These are phyloP conservation scores for Odontocerum albicorne DNA, from an alignment of 2,888 invertebrate genomes.

Conservation along the genomic window DNA sequence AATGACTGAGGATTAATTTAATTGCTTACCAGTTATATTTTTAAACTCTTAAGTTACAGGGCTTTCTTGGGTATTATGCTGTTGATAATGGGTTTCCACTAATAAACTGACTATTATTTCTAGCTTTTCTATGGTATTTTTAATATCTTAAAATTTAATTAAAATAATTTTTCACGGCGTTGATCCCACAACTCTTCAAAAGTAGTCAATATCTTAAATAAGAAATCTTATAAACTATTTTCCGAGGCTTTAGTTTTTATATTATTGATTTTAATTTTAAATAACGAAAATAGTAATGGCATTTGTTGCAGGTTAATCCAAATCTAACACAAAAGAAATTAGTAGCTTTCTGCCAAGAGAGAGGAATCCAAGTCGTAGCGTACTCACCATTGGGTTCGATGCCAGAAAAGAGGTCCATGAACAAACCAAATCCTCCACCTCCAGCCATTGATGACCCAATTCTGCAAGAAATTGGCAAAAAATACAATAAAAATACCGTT, in stretches of 20 bases:
- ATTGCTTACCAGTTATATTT: too few species aligned
- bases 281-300: neutral
- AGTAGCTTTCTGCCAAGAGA: conserved; percentile 65
- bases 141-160: too few species aligned
- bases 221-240: too few species aligned
- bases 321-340: conserved; percentile 71
- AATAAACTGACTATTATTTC: too few species aligned
- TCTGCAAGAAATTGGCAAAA: conserved; percentile 57
- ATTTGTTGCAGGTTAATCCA: conserved; percentile 53
- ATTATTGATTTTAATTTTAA: neutral
- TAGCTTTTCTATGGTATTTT: too few species aligned
- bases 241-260: neutral
- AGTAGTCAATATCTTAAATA: too few species aligned
- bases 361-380: conserved; percentile 65
- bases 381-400: conserved; percentile 73
- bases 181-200: too few species aligned
- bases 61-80: too few species aligned
- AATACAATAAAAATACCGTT: conserved; percentile 65
- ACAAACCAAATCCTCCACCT: conserved; percentile 46
- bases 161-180: too few species aligned
- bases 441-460: conserved; percentile 58
- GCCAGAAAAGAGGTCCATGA: conserved; percentile 50
- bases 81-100: too few species aligned
- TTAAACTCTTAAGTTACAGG: too few species aligned
- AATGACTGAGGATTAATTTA: too few species aligned